Percentiles rank a stretch among this genome's conserved stretches.
Evolutionary conservation across 2,113 vertebrate genomes (phyloP).

Genomic region (Scomber scombrus): DNA sequence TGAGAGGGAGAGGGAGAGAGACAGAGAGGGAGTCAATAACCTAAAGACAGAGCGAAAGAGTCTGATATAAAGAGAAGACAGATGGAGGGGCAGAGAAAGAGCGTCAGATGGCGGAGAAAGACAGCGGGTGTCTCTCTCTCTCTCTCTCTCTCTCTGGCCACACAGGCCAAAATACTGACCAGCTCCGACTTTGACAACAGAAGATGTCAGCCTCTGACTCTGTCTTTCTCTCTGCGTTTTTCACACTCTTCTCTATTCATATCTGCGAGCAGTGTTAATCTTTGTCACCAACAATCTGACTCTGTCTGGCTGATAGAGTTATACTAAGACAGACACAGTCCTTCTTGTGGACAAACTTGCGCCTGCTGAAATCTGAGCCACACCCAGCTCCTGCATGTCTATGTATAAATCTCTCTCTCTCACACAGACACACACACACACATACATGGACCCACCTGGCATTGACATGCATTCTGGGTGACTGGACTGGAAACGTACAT

Average conservation of each 20-base stretch:
- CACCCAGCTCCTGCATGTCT: conserved; percentile 47
- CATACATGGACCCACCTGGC: conserved; percentile 37
- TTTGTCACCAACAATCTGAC: conserved; percentile 66
- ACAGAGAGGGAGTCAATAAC: conserved; percentile 71
- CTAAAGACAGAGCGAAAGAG: conserved; percentile 71
- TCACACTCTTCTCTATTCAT: conserved; percentile 68
- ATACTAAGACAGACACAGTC: conserved; percentile 21
- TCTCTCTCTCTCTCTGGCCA: conserved; percentile 64
- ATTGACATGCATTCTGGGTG: neutral
- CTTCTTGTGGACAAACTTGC: conserved; percentile 34
- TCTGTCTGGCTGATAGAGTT: conserved; percentile 57
- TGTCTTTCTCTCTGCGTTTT: conserved; percentile 43
- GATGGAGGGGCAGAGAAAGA: conserved; percentile 76
- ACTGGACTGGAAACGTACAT: neutral
- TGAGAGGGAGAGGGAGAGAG: conserved; percentile 30
- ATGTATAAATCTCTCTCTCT: neutral
- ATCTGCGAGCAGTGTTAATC: conserved; percentile 60
- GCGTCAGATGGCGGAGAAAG: conserved; percentile 69
- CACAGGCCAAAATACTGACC: conserved; percentile 64
- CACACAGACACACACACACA: too few species aligned
- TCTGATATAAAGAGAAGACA: conserved; percentile 70
- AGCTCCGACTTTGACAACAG: conserved; percentile 65
- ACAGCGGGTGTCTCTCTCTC: conserved; percentile 69
- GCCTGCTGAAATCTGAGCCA: conserved; percentile 48
- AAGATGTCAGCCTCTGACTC: conserved; percentile 64